Evolutionary conservation across 92 coral and sea anemone species (phyloP), one percentile per base, ranked within the genome.

Genomic region (Pocillopora meandrina): DNA sequence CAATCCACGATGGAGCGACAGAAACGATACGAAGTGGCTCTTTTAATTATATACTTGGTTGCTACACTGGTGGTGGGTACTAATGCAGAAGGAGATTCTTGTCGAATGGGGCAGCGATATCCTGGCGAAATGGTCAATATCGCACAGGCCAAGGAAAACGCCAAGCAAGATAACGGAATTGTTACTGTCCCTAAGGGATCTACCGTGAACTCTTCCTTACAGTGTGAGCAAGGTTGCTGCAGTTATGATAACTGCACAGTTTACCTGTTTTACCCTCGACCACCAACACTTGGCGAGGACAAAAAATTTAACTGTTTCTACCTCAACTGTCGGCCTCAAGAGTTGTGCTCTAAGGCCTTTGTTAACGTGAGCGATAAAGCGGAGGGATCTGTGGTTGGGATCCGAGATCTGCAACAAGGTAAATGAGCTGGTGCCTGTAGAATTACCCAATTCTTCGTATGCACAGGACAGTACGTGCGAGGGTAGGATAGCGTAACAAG

Each of bases 151-250:
- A 73, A 52, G 55, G 65, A 74, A 71, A 78, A 78, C 12, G 89
- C 89, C 14, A 68, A 55, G 66, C 71, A 59, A 35, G 55, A 52
- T 31, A 21, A 36, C 1, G 85, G 86, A 72, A 74, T 49, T 13
- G 90, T 82, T 12, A 61, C 88, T 58, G 85, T 81, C 55, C 86
- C 80, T 11, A 74, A 63, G 58, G 92, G 90, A 14, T 58, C 81
- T 56, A 86, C 74, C 12, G 70, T 86, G 20, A 78, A 84, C 42
- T 79, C 79, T 64, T 87, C 85, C 12, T 65, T 47, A 5, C 65
- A 66, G 0, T 91, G 95, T 65, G 90, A 71, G 62, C 71, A 81
- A 60, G 80, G 76, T 6, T 91, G 95, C 80, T 91, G 92, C 56
- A 49, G 58, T 17, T 65, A 81, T 60, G 60, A n/a, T 8, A 77